Evolutionary conservation across 2,797 vertebrate species (phyloP).

Genomic region (Cuculus canorus): DNA sequence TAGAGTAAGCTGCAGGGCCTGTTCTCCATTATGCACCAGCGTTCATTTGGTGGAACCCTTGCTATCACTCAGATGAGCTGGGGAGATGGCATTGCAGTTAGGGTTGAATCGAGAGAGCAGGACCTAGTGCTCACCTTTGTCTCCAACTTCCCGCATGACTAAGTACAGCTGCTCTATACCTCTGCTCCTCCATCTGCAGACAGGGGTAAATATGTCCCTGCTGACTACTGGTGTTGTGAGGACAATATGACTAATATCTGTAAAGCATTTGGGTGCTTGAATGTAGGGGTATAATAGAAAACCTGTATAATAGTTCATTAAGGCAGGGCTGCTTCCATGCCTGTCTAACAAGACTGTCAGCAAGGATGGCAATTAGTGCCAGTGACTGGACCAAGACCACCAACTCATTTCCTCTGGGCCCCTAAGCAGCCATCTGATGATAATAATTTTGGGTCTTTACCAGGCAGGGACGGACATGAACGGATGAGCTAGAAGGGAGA

Average conservation of each 20-base stretch:
- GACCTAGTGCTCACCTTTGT: neutral
- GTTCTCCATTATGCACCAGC: accelerated
- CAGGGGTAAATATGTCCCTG: slow-evolving; percentile 2
- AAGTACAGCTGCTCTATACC: slow-evolving; percentile 17
- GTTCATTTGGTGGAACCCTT: neutral
- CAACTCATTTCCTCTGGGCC: slow-evolving; percentile 59
- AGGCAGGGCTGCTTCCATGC: neutral
- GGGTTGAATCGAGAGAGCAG: neutral
- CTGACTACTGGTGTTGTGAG: neutral
- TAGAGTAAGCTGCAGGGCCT: neutral
- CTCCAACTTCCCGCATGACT: neutral
- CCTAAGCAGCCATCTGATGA: slow-evolving; percentile 62
- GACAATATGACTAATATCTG: slow-evolving; percentile 13
- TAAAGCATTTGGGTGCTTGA: neutral
- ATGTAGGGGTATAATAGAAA: slow-evolving; percentile 15
- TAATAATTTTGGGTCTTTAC: slow-evolving; percentile 66
- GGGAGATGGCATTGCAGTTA: neutral
- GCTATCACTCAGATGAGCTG: accelerated
- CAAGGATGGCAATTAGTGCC: slow-evolving; percentile 61
- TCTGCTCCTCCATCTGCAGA: slow-evolving; percentile 5
- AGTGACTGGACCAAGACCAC: slow-evolving; percentile 63
- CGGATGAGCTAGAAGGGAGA: slow-evolving; percentile 59
- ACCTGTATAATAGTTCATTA: slow-evolving; percentile 36
- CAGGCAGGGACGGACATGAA: slow-evolving; percentile 50
- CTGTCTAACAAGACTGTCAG: slow-evolving; percentile 34